phyloP scores from a whole-genome alignment of 2,797 vertebrate species.

The Amazona finschi region DNA sequence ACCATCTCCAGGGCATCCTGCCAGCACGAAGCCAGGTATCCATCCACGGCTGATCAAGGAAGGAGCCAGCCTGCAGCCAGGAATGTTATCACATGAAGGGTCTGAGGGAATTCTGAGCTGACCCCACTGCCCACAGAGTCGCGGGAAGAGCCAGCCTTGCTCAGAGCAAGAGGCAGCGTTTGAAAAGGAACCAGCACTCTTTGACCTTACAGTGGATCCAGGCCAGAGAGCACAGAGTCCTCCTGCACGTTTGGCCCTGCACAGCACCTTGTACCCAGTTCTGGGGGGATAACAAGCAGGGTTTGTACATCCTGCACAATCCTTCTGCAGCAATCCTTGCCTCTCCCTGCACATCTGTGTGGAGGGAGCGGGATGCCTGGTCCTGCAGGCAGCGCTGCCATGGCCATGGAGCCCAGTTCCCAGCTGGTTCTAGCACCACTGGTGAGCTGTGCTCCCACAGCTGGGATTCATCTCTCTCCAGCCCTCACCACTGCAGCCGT shows the following conservation, averaged over 20 bases:
- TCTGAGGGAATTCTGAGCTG: not conserved
- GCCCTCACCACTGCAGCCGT: not conserved
- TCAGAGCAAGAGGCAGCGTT: rapidly evolving
- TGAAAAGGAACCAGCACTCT: not conserved
- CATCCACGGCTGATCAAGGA: not conserved
- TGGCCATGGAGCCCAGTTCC: not conserved
- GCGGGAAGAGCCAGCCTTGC: not conserved
- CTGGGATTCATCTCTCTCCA: not conserved
- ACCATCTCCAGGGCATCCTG: not conserved
- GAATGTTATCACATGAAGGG: not conserved
- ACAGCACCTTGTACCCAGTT: not conserved
- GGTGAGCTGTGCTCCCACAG: not conserved
- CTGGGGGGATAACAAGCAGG: not conserved
- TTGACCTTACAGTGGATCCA: not conserved
- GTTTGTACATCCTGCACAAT: not conserved
- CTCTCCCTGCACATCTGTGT: not conserved
- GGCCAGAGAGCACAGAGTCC: not conserved
- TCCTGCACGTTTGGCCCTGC: not conserved
- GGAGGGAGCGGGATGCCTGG: not conserved
- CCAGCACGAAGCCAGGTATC: not conserved
- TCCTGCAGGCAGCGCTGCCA: not conserved
- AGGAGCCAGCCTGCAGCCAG: not conserved
- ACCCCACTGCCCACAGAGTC: not conserved
- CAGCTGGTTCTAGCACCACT: not conserved
- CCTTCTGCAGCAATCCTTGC: not conserved